Evolutionary conservation across 2,797 vertebrate species (phyloP).

Genomic region (Spinus olivaceus): DNA sequence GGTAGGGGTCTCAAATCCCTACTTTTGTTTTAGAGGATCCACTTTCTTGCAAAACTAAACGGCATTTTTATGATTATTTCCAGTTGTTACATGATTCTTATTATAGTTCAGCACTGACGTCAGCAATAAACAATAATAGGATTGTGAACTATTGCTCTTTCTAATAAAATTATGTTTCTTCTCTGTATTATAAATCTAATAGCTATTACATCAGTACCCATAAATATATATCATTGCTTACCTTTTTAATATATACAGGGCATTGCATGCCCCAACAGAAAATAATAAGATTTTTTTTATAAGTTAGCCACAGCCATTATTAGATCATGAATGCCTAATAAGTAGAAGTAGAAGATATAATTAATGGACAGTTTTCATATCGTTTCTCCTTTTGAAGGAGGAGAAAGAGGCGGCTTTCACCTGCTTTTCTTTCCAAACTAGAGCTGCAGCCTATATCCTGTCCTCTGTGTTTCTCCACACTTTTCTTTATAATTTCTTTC

Average conservation of each 20-base stretch:
- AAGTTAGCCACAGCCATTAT: constrained; percentile 67
- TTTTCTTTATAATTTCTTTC: background rate
- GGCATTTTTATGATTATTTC: constrained; percentile 58
- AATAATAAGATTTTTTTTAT: constrained; percentile 70
- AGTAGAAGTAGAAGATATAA: constrained; percentile 43
- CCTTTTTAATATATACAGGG: constrained; percentile 73
- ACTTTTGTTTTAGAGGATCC: background rate
- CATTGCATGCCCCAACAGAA: constrained; percentile 62
- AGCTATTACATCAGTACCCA: constrained; percentile 77
- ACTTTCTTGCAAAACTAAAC: constrained; percentile 25
- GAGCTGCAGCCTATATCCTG: background rate
- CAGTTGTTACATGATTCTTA: constrained; percentile 58
- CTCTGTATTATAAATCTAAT: constrained; percentile 73
- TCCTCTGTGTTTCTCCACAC: background rate
- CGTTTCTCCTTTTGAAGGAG: background rate
- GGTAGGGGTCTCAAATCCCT: background rate
- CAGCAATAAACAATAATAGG: constrained; percentile 77
- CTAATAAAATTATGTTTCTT: constrained; percentile 75
- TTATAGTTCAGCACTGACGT: constrained; percentile 67
- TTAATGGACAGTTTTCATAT: constrained; percentile 49
- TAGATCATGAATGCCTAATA: constrained; percentile 69
- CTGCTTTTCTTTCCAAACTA: background rate
- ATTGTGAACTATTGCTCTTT: constrained; percentile 75
- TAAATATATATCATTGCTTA: constrained; percentile 73
- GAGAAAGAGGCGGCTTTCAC: background rate